These are phyloP conservation scores for Parambassis ranga DNA, from an alignment of 2,797 vertebrate species.

Conservation along the genomic window DNA sequence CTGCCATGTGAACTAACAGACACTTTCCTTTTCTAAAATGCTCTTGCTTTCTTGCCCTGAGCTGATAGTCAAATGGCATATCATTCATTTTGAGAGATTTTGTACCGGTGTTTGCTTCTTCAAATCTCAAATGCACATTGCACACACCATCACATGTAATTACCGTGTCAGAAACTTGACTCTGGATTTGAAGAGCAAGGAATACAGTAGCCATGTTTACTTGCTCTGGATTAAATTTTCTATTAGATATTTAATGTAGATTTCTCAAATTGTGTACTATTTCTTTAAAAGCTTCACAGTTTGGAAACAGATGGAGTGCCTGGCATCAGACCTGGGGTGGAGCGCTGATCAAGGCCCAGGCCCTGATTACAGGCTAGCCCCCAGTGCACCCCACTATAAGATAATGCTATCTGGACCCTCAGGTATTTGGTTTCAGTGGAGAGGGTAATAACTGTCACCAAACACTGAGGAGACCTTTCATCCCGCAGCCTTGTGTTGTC, in stretches of 20 bases:
- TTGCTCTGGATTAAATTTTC: neutral
- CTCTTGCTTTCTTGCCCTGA: neutral
- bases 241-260: neutral
- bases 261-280: neutral
- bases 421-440: constrained; percentile 79
- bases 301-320: constrained; percentile 28
- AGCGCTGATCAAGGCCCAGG: constrained; percentile 56
- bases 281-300: constrained; percentile 18
- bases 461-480: constrained; percentile 78
- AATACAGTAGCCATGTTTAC: constrained; percentile 10
- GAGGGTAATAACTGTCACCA: constrained; percentile 80
- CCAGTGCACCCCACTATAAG: constrained; percentile 67
- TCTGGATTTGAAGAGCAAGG: neutral
- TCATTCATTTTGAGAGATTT: constrained; percentile 38
- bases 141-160: neutral
- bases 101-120: neutral
- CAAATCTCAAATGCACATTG: constrained; percentile 16
- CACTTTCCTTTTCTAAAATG: constrained; percentile 44
- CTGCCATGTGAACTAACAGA: constrained; percentile 18
- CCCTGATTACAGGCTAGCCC: constrained; percentile 72
- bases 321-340: constrained; percentile 57
- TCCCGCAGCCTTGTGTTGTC: constrained; percentile 64
- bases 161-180: neutral
- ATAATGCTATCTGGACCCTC: constrained; percentile 77
- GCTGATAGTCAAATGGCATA: constrained; percentile 3